phyloP scores from a whole-genome alignment of 2,797 vertebrate species.

The Falco novaeseelandiae region DNA sequence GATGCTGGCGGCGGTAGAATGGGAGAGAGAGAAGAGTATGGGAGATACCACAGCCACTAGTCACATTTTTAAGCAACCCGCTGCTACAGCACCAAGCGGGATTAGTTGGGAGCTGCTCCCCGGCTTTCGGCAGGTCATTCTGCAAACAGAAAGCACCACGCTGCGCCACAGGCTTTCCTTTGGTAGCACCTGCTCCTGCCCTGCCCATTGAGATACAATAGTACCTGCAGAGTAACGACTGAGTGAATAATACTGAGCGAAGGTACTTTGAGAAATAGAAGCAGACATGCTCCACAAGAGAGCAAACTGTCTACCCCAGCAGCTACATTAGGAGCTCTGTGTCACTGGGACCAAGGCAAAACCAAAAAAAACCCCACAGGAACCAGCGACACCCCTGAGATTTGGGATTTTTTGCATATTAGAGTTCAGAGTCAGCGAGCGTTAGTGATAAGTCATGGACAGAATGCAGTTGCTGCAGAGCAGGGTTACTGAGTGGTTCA shows the following conservation, averaged over 20 bases:
- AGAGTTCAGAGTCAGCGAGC: neutral
- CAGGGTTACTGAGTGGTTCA: neutral
- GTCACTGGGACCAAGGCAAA: neutral
- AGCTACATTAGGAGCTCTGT: rapidly evolving
- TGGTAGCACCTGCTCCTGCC: rapidly evolving
- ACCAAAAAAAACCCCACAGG: neutral
- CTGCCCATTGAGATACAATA: rapidly evolving
- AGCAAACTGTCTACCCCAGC: neutral
- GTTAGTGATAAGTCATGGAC: neutral
- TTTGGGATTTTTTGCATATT: rapidly evolving
- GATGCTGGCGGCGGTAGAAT: conserved; percentile 69
- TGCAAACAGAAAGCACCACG: rapidly evolving
- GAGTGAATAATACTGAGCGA: too few relatives aligned
- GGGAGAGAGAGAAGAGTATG: neutral
- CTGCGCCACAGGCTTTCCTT: neutral
- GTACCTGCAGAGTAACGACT: rapidly evolving
- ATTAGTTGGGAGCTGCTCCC: neutral
- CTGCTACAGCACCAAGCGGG: rapidly evolving
- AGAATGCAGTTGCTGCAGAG: neutral
- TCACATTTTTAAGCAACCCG: rapidly evolving
- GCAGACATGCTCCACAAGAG: rapidly evolving
- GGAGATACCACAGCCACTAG: neutral
- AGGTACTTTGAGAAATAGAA: neutral
- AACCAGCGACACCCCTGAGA: neutral
- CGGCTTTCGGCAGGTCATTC: rapidly evolving